Conservation (phyloP, 2,888 invertebrate species). For the Cheilosia vulpina region DNA sequence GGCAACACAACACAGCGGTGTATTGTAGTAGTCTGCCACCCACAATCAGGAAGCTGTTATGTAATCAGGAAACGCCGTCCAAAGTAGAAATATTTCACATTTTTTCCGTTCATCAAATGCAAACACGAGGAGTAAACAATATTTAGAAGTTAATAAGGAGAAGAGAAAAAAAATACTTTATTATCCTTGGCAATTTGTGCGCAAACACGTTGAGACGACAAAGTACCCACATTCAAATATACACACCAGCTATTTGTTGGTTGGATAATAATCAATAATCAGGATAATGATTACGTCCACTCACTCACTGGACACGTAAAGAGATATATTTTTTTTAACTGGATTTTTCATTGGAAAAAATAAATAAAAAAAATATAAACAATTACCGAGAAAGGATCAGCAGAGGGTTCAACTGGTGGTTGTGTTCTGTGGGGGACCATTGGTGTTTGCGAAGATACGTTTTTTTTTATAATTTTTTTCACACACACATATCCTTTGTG, state of each 20-base stretch:
- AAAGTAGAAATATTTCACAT: conserved; percentile 41
- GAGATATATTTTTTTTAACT: conserved; percentile 19
- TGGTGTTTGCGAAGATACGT: conserved; percentile 25
- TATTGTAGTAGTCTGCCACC: conserved; percentile 37
- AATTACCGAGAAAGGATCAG: conserved; percentile 23
- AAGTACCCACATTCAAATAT: conserved; percentile 3
- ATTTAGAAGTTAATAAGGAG: conserved; percentile 30
- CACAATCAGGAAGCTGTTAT: conserved; percentile 49
- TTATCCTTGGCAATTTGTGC: conserved; percentile 67
- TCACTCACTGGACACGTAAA: conserved; percentile 52
- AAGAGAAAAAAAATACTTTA: conserved; percentile 40
- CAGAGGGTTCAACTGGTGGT: conserved; percentile 66
- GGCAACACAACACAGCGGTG: conserved; percentile 48
- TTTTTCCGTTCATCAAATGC: conserved; percentile 11
- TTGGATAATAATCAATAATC: conserved; percentile 71
- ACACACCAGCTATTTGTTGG: conserved; percentile 52
- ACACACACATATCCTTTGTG: not conserved
- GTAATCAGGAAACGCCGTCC: conserved; percentile 71
- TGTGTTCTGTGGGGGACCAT: conserved; percentile 62
- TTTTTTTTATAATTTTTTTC: not conserved
- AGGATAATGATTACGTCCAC: conserved; percentile 69
- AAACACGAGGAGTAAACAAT: conserved; percentile 30
- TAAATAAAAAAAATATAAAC: not conserved
- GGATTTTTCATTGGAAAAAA: conserved; percentile 42
- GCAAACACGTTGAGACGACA: conserved; percentile 56